These are phyloP conservation scores for Chlorodrepanis virens DNA, from an alignment of 2,113 vertebrate species.

Conservation along the genomic window DNA sequence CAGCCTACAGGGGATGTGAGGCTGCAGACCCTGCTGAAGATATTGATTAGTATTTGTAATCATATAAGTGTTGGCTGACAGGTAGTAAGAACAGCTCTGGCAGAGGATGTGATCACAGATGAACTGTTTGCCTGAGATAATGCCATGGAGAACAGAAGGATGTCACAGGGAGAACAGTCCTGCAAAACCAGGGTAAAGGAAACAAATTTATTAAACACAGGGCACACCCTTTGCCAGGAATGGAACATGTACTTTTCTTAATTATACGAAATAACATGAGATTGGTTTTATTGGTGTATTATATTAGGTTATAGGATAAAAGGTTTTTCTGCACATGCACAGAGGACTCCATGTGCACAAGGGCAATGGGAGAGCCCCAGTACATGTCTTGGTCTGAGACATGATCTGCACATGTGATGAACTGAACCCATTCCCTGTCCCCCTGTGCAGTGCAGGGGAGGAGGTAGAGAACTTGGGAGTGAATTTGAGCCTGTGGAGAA, in stretches of 20 bases:
- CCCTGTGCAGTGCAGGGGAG: background rate
- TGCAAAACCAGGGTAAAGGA: background rate
- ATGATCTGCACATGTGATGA: fast-evolving
- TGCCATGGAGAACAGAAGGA: background rate
- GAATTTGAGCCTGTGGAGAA: background rate
- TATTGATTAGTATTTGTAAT: background rate
- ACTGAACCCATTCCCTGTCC: background rate
- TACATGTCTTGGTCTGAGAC: background rate
- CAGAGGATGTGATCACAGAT: background rate
- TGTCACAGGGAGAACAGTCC: background rate
- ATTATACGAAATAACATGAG: fast-evolving
- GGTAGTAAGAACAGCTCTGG: background rate
- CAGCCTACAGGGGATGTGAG: background rate
- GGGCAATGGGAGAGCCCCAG: background rate
- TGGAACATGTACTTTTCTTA: fast-evolving
- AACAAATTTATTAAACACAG: background rate
- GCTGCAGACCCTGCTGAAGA: background rate
- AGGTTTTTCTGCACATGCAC: background rate
- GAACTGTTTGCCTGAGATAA: background rate
- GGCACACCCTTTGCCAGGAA: background rate
- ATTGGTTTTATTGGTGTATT: background rate
- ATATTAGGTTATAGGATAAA: background rate
- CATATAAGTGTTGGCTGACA: background rate
- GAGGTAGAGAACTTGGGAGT: background rate
- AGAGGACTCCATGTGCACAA: background rate